Conservation (phyloP, 2,888 invertebrate species). For the Priocnemis perturbator region DNA sequence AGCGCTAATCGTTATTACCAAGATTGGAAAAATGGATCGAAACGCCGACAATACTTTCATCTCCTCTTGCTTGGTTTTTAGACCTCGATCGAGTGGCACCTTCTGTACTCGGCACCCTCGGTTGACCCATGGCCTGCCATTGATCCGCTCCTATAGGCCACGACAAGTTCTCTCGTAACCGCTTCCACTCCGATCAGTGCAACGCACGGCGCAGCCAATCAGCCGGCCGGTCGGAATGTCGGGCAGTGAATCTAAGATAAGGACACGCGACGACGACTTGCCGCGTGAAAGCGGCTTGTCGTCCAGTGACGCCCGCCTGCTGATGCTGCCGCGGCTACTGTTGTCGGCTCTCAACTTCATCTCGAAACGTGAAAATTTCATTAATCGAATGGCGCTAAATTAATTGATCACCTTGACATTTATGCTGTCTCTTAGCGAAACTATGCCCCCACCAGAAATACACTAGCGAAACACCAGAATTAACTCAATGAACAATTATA, state of each 20-base stretch:
- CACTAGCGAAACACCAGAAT: no score
- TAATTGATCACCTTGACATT: no score
- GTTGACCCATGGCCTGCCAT: slow-evolving; percentile 41
- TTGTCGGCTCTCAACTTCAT: no score
- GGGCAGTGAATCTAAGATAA: slow-evolving; percentile 60
- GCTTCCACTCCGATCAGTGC: slow-evolving; percentile 52
- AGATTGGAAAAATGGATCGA: no score
- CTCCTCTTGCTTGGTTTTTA: neutral
- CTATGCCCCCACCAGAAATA: no score
- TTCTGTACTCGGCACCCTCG: slow-evolving; percentile 12
- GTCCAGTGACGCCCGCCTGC: slow-evolving; percentile 16
- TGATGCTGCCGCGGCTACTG: slow-evolving; percentile 5
- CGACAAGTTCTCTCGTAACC: slow-evolving; percentile 49
- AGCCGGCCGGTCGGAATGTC: slow-evolving; percentile 51
- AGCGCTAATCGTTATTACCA: no score
- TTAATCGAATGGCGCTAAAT: no score
- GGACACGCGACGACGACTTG: slow-evolving; percentile 48
- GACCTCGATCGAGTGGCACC: slow-evolving; percentile 13
- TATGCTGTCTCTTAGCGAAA: no score
- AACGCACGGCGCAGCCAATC: slow-evolving; percentile 51
- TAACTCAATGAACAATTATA: no score
- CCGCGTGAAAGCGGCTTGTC: slow-evolving; percentile 50
- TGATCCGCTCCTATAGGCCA: slow-evolving; percentile 55
- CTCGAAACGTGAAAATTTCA: no score
- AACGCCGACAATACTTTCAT: no score